Evolutionary conservation across 2,113 vertebrate species (phyloP).

Genomic region (Hystrix brachyura): DNA sequence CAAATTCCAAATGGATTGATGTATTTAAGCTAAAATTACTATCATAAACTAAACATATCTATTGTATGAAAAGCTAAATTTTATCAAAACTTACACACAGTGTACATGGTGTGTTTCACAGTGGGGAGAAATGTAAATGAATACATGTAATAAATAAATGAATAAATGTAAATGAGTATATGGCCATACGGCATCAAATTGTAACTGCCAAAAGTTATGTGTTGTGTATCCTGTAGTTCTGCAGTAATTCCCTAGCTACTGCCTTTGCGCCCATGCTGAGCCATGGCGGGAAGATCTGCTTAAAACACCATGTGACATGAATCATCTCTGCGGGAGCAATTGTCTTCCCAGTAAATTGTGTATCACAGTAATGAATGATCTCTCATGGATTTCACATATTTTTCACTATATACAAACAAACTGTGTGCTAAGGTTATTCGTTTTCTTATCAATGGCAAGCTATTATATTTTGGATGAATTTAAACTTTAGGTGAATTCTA

Average conservation of each 20-base stretch:
- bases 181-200: no score
- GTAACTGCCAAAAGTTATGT: neutral
- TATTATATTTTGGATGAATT: neutral
- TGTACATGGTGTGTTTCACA: neutral
- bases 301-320: neutral
- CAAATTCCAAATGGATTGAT: neutral
- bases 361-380: no score
- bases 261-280: neutral
- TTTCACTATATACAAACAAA: neutral
- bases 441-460: neutral
- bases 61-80: neutral
- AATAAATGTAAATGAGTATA: neutral
- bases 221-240: no score
- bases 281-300: neutral
- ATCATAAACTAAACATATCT: neutral
- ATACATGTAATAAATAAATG: neutral
- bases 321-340: neutral
- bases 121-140: neutral
- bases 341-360: neutral
- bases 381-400: no score
- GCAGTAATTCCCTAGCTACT: neutral
- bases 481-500: neutral
- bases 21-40: neutral
- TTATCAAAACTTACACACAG: neutral
- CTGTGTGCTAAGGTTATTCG: neutral